Evolutionary conservation across 2,113 vertebrate genomes (phyloP).

Genomic region (Daubentonia madagascariensis): DNA sequence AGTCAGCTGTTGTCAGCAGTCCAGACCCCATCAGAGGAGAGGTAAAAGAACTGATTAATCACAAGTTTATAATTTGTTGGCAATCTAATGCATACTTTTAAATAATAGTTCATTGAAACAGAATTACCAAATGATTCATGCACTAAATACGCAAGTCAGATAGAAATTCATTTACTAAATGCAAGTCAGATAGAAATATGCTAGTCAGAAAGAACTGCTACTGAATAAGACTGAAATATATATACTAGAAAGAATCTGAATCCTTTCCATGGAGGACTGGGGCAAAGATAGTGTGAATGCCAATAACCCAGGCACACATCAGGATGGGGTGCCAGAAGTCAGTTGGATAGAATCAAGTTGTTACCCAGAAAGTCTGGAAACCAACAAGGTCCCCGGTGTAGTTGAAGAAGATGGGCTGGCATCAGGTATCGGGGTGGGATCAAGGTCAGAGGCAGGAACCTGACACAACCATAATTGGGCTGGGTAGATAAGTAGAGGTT

Average conservation of each 20-base stretch:
- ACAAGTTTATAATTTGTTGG: neutral
- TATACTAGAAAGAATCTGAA: neutral
- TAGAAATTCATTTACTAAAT: neutral
- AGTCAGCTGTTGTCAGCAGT: constrained; percentile 89
- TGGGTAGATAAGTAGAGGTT: neutral
- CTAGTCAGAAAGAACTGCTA: neutral
- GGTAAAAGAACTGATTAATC: constrained; percentile 73
- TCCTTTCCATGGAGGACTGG: neutral
- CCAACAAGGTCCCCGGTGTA: neutral
- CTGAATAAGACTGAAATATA: neutral
- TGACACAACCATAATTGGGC: neutral
- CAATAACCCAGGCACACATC: neutral
- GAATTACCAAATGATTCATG: constrained; percentile 5
- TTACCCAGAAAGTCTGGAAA: neutral
- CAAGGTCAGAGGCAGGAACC: neutral
- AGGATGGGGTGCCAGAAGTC: neutral
- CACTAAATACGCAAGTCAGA: neutral
- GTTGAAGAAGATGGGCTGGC: neutral
- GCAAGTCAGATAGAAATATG: neutral
- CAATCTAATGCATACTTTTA: neutral
- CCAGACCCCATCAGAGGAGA: constrained; percentile 89
- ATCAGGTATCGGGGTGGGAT: neutral
- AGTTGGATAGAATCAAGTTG: neutral
- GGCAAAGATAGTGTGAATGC: neutral
- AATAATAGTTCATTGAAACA: neutral